Base-by-base conservation (phyloP, 1,140 invertebrate species). In the Drosophila leontia region DNA sequence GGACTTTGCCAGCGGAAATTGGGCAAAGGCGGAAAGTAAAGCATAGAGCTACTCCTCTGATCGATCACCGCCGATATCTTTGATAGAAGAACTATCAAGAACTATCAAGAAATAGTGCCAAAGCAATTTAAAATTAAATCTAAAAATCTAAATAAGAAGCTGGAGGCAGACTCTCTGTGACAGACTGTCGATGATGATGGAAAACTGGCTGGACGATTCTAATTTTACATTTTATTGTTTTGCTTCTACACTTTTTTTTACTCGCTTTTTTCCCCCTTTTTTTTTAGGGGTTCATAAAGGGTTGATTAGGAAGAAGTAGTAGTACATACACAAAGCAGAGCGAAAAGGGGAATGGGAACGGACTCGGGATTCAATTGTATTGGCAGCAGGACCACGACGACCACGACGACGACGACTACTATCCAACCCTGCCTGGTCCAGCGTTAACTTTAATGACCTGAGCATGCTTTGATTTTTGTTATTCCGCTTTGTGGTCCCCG, bases 181-280 rank as follows among this genome's bases (percentile, higher is more conserved):
- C 75, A 65, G 65, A 68, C 37, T 19, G 45, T 57, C 61, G 32
- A 55, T 44, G 37, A 47, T 55, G 42, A 53, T 59, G 58, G 35
- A 67, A 75, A 83, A 75, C 62, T 77, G 81, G 51, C 39, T 80
- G 82, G 39, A 32, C 32, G 53, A 65, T 81, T 88, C 80, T 88
- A 90, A 88, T 90, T 90, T 88, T 78, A 84, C 84, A 88, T 88
- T 80, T 90, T 90, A 84, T 90, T 88, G 77, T 88, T 88, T 62
- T 69, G 60, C 64, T 15, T 63, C 44, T 71, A 19, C 59, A 61
- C 56, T 59, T 78, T 32, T 55, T 32, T 50, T 56, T 42, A 34
- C 39, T 34, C 5, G 59, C 29, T 13, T 12, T 69, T 59, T 78
- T 58, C 59, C 44, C 60, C 8, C 3, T 68, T 84, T 71, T 81